Conservation (phyloP, 35 echinoderm and acorn worm genomes). For the Heliocidaris tuberculata region DNA sequence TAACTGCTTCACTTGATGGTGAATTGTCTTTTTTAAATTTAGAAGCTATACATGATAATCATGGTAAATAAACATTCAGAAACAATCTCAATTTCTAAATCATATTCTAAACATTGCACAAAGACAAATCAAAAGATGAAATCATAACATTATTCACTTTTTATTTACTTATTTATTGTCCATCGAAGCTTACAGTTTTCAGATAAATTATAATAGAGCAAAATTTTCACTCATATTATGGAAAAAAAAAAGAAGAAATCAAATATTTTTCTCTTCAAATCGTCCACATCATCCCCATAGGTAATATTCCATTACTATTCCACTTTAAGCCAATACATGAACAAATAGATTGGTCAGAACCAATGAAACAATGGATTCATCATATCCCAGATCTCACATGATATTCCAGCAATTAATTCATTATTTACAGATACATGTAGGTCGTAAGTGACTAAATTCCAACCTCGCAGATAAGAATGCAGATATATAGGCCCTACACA, state of each 20-base stretch:
- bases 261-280: not conserved
- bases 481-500: too few relatives aligned
- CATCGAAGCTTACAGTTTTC: not conserved
- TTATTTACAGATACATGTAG: not conserved
- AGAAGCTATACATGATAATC: too few relatives aligned
- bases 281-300: not conserved
- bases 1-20: too few relatives aligned
- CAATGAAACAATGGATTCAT: not conserved
- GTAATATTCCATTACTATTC: not conserved
- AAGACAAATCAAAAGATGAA: not conserved
- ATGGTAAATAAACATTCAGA: too few relatives aligned
- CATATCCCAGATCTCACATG: not conserved
- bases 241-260: not conserved
- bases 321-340: not conserved
- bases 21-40: too few relatives aligned
- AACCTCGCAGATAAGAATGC: too few relatives aligned
- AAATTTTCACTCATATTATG: not conserved
- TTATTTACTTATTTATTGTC: not conserved
- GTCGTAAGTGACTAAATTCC: not conserved
- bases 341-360: not conserved
- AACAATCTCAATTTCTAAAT: too few relatives aligned
- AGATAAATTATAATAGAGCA: not conserved
- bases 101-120: too few relatives aligned
- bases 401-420: not conserved
- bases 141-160: not conserved